Conservation (phyloP, 2,113 vertebrate species). For the Megaceryle maxima region DNA sequence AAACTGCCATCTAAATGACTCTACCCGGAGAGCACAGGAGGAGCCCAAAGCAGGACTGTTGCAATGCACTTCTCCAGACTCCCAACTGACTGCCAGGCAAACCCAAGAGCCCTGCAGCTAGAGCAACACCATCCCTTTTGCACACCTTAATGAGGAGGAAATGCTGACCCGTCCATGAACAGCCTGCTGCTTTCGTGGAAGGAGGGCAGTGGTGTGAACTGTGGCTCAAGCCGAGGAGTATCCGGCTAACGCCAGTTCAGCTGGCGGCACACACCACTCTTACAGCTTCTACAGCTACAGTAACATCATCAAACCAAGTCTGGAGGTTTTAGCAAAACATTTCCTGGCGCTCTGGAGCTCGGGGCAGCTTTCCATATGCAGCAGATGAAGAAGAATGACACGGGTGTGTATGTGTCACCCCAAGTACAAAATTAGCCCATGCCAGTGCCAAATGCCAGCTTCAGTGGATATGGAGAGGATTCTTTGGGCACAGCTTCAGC, state of each 20-base stretch:
- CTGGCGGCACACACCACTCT: background rate
- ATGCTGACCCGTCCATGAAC: fast-evolving
- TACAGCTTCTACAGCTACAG: background rate
- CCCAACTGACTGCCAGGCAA: background rate
- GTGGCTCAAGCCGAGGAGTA: background rate
- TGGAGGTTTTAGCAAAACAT: background rate
- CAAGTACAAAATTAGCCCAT: background rate
- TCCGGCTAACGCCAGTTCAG: background rate
- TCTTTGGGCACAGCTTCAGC: background rate
- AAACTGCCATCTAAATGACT: background rate
- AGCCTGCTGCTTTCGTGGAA: background rate
- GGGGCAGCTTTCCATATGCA: background rate
- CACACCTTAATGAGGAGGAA: background rate
- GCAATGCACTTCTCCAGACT: background rate
- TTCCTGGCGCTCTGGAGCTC: background rate
- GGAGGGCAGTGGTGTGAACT: background rate
- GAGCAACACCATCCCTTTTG: background rate
- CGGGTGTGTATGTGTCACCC: background rate
- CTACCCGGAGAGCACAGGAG: background rate
- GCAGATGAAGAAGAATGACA: conserved; percentile 19
- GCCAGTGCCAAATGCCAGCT: conserved; percentile 6
- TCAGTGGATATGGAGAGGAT: background rate
- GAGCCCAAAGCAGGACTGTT: background rate
- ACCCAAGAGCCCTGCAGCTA: background rate
- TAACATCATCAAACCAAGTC: background rate